Conservation (phyloP, 1,140 invertebrate species). For the Diorhabda elongata region DNA sequence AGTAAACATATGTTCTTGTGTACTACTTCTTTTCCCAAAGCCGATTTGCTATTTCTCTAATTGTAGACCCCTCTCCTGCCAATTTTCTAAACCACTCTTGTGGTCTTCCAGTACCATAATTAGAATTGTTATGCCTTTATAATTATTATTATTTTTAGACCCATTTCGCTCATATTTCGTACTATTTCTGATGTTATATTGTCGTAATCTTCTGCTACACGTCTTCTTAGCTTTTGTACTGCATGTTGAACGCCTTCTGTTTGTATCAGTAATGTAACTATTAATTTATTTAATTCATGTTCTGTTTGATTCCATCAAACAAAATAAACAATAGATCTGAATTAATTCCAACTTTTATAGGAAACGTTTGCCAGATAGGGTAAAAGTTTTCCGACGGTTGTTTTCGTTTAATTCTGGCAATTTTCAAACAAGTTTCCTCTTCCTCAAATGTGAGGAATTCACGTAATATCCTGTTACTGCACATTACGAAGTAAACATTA, state of each 20-base stretch:
- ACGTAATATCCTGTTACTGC: neutral
- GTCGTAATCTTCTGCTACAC: too few species aligned
- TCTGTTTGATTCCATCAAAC: neutral
- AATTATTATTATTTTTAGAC: too few species aligned
- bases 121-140: too few species aligned
- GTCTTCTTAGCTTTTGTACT: too few species aligned
- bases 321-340: neutral
- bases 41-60: neutral
- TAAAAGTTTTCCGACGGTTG: neutral
- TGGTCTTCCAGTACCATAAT: neutral
- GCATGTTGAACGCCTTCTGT: too few species aligned
- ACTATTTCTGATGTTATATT: too few species aligned
- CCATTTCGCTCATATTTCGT: too few species aligned
- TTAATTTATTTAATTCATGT: neutral
- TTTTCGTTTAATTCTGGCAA: constrained; percentile 2
- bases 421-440: neutral
- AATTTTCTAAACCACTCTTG: neutral
- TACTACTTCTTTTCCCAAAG: too few species aligned
- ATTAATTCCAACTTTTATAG: neutral
- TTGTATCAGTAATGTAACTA: neutral
- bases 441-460: neutral
- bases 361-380: neutral
- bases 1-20: too few species aligned
- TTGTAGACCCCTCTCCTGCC: neutral
- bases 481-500: neutral